Evolutionary conservation across 2,888 invertebrate genomes (phyloP).

Genomic region (Campoletis raptor): DNA sequence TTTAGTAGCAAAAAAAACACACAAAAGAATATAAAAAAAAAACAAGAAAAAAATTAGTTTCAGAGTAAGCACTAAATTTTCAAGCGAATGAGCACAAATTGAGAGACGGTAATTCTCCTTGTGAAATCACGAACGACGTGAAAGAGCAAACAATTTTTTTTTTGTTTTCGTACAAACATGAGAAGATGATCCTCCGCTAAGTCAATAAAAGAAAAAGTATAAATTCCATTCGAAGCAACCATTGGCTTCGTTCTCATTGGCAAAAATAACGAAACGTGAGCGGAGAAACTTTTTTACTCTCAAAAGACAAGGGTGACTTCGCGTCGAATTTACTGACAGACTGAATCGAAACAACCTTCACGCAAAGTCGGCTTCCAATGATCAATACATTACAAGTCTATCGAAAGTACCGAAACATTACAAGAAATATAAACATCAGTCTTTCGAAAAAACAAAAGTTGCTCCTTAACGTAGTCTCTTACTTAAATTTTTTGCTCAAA

Average conservation of each 20-base stretch:
- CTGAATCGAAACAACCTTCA: conserved; percentile 20
- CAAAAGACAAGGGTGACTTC: neutral
- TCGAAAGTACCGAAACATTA: neutral
- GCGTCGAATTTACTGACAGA: neutral
- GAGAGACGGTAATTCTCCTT: conserved; percentile 3
- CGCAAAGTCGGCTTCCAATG: conserved; percentile 25
- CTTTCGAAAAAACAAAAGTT: neutral
- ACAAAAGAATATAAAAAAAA: neutral
- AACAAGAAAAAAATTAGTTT: neutral
- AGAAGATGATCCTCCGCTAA: neutral
- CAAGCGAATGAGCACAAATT: neutral
- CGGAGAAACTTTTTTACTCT: conserved; percentile 1
- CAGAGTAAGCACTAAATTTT: conserved; percentile 3
- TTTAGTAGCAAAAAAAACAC: neutral
- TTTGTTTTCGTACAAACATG: neutral
- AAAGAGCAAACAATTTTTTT: neutral
- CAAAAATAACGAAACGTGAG: neutral
- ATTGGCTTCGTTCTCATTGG: neutral
- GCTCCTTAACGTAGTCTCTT: neutral
- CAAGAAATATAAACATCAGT: conserved; percentile 29
- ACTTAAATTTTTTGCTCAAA: too few relatives aligned
- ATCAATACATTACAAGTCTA: conserved; percentile 19
- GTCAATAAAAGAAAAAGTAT: conserved; percentile 22
- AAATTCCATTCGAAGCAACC: neutral
- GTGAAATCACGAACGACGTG: neutral